A percentile compares a stretch with the other conserved stretches of the same genome.
phyloP scores from a whole-genome alignment of 2,113 vertebrate species.

The Galeopterus variegatus region DNA sequence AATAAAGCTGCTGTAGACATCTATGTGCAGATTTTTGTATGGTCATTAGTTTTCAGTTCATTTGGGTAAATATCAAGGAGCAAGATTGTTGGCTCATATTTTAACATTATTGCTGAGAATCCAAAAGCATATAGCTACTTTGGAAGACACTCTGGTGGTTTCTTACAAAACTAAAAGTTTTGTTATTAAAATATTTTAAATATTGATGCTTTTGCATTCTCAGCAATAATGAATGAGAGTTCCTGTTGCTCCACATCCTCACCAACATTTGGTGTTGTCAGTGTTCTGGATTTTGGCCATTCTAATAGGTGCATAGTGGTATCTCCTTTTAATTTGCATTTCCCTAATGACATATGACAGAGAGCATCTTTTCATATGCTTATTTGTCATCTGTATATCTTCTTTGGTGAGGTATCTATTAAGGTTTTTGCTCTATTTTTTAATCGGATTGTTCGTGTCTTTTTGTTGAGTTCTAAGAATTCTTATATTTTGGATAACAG shows the following conservation, averaged over 20 bases:
- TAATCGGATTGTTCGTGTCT: background rate
- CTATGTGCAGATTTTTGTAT: background rate
- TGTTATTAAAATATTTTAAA: too few species aligned
- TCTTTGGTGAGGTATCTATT: background rate
- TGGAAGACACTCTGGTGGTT: too few species aligned
- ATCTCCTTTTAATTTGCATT: background rate
- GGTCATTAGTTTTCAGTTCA: background rate
- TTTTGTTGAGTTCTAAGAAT: background rate
- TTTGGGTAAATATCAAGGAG: background rate
- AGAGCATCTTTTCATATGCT: background rate
- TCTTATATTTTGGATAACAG: background rate
- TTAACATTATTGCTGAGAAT: too few species aligned
- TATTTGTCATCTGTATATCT: background rate
- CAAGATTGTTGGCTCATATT: background rate
- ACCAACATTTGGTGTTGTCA: background rate
- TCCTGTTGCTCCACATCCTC: background rate
- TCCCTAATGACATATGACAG: background rate
- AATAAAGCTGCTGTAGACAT: background rate
- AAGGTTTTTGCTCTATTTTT: background rate
- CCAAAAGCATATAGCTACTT: too few species aligned
- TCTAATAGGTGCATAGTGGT: background rate
- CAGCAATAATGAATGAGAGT: background rate
- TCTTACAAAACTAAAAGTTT: too few species aligned
- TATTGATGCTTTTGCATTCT: background rate
- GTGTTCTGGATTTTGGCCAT: background rate